Percentiles rank a stretch among this genome's conserved stretches.
Conservation (phyloP, 2,888 invertebrate genomes). For the Axea sp. region DNA sequence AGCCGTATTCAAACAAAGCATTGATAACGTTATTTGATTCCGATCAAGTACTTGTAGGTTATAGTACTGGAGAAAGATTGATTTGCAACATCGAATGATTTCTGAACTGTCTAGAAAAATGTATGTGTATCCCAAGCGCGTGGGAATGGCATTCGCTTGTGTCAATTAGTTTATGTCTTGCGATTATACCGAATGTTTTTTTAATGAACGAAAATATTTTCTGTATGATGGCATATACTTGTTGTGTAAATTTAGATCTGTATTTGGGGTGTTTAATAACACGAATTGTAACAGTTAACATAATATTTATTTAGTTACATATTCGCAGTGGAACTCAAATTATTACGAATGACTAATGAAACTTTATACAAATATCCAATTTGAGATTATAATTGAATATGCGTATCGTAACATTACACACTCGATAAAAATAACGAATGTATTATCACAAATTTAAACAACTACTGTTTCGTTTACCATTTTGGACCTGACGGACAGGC, state of each 20-base stretch:
- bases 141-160: slow-evolving; percentile 26
- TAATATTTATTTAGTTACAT: slow-evolving; percentile 33
- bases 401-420: background rate
- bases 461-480: slow-evolving; percentile 21
- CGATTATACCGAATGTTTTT: slow-evolving; percentile 32
- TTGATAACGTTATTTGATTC: slow-evolving; percentile 44
- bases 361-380: background rate
- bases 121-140: background rate
- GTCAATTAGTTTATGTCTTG: slow-evolving; percentile 29
- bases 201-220: slow-evolving; percentile 30
- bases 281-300: slow-evolving; percentile 32
- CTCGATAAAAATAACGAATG: background rate
- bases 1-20: slow-evolving; percentile 22
- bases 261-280: slow-evolving; percentile 7
- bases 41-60: slow-evolving; percentile 22
- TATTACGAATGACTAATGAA: slow-evolving; percentile 2
- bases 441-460: background rate
- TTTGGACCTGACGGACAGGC: slow-evolving; percentile 1
- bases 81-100: slow-evolving; percentile 7
- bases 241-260: slow-evolving; percentile 14
- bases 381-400: background rate
- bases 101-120: slow-evolving; percentile 18
- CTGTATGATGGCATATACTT: slow-evolving; percentile 9
- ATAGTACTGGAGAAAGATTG: slow-evolving; percentile 8
- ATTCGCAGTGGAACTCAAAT: too few species aligned